Evolutionary conservation across 2,888 invertebrate genomes (phyloP).

Genomic region (Xanthorhoe designata): DNA sequence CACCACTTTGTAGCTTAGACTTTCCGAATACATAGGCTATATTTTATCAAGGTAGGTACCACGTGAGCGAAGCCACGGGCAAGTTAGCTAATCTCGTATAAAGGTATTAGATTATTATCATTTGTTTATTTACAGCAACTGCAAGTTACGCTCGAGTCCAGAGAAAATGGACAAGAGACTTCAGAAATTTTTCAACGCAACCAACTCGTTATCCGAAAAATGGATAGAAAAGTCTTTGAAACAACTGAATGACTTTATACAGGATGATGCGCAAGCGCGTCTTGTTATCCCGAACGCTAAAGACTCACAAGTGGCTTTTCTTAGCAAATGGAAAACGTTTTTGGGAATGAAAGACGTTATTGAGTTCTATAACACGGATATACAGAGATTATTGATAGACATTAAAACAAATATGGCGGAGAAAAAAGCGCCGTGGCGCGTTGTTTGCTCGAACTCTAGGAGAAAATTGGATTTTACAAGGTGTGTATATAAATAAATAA

Average conservation of each 20-base stretch:
- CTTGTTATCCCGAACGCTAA: background rate
- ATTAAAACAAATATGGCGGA: background rate
- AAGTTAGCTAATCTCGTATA: no score
- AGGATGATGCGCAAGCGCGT: background rate
- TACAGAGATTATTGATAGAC: background rate
- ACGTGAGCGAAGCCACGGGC: no score
- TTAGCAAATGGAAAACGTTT: background rate
- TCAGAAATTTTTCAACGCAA: background rate
- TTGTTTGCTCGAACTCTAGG: background rate
- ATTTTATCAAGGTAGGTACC: no score
- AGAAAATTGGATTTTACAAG: background rate
- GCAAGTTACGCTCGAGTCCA: no score
- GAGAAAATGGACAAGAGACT: no score
- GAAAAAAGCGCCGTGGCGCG: background rate
- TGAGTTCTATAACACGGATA: background rate
- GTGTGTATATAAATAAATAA: background rate
- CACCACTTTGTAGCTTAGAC: no score
- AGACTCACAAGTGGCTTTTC: background rate
- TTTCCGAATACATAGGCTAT: no score
- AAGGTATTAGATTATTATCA: no score
- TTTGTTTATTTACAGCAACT: no score
- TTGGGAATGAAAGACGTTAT: background rate
- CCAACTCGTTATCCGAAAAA: background rate
- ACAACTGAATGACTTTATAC: slow-evolving; percentile 7
- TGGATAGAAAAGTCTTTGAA: background rate